These are phyloP conservation scores for Argyrosomus japonicus DNA, from an alignment of 2,113 vertebrate genomes.

Conservation along the genomic window DNA sequence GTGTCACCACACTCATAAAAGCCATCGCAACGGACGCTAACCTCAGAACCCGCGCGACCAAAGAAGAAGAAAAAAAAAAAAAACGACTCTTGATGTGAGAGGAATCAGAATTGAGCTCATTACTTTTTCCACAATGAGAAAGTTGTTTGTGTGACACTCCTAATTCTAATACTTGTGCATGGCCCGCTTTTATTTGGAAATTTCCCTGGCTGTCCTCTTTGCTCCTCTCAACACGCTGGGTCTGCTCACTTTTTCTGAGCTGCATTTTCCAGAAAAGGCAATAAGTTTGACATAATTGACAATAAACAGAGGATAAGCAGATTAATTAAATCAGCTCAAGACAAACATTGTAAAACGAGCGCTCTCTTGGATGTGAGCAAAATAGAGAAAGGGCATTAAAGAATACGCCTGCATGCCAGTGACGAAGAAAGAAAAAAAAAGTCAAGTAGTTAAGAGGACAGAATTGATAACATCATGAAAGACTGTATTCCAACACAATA, in stretches of 20 bases:
- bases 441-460: slow-evolving; percentile 12
- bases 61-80: not conserved
- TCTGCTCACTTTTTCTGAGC: slow-evolving; percentile 40
- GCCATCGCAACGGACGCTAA: slow-evolving; percentile 46
- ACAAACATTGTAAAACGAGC: slow-evolving; percentile 57
- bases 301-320: slow-evolving; percentile 73
- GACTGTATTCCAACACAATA: slow-evolving; percentile 44
- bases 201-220: slow-evolving; percentile 66
- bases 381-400: slow-evolving; percentile 3
- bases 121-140: slow-evolving; percentile 81
- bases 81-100: slow-evolving; percentile 54
- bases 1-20: slow-evolving; percentile 58
- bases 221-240: slow-evolving; percentile 41
- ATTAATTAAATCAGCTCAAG: slow-evolving; percentile 59
- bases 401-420: not conserved
- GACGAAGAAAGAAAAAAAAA: slow-evolving; percentile 1
- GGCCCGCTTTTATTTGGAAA: slow-evolving; percentile 79
- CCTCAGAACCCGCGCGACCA: slow-evolving; percentile 50
- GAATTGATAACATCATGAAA: slow-evolving; percentile 53
- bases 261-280: slow-evolving; percentile 67
- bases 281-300: slow-evolving; percentile 63
- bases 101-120: slow-evolving; percentile 65
- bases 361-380: slow-evolving; percentile 28
- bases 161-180: slow-evolving; percentile 63
- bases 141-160: slow-evolving; percentile 80